A percentile compares a stretch with the other conserved stretches of the same genome.
These are phyloP conservation scores for Apodemus speciosus DNA, from an alignment of 2,113 vertebrate genomes.

Conservation along the genomic window DNA sequence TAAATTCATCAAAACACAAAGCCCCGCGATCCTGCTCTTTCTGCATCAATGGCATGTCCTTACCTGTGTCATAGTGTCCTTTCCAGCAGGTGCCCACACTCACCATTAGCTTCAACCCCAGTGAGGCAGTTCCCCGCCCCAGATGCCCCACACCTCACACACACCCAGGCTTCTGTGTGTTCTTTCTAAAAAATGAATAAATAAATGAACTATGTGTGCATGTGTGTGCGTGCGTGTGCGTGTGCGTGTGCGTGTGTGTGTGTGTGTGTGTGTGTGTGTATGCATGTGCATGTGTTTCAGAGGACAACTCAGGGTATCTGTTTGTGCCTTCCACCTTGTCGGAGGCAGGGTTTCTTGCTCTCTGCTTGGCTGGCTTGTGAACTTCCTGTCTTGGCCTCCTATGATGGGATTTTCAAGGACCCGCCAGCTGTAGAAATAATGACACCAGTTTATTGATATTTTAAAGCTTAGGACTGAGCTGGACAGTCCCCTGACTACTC, in stretches of 20 bases:
- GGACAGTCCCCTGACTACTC: too few species aligned
- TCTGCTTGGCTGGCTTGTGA: not conserved
- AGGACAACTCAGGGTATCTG: not conserved
- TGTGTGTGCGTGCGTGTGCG: not conserved
- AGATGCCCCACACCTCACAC: not conserved
- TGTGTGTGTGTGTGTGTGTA: not conserved
- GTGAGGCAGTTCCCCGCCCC: not conserved
- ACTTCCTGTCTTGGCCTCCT: not conserved
- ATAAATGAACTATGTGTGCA: not conserved
- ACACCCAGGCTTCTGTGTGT: not conserved
- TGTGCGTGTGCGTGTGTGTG: too few species aligned
- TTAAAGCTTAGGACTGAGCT: too few species aligned
- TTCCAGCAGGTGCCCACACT: not conserved
- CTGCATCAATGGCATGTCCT: not conserved
- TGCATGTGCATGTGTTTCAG: not conserved
- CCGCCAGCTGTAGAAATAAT: too few species aligned
- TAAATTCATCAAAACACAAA: too few species aligned
- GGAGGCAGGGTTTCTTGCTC: not conserved
- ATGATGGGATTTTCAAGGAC: too few species aligned
- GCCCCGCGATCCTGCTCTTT: not conserved
- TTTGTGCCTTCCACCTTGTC: not conserved
- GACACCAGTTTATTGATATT: too few species aligned
- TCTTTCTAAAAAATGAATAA: not conserved
- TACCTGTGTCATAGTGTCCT: fast-evolving
- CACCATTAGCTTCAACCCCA: not conserved